Base-by-base conservation (phyloP, 2,797 vertebrate species). In the Eptatretus atami region DNA sequence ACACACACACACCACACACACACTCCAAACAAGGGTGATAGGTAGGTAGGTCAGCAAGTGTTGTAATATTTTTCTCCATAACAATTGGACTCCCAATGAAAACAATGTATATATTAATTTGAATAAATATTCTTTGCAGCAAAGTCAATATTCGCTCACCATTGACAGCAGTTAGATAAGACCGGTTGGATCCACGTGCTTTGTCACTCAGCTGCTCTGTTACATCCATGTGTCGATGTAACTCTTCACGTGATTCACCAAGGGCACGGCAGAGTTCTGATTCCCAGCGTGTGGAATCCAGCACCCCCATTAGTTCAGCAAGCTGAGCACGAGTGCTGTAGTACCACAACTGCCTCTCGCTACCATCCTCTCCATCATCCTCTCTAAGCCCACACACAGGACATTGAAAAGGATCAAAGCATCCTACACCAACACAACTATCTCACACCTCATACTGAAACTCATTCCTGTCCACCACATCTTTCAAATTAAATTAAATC, bases 271-370 rank as follows among this genome's bases (percentile, higher is more conserved):
- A 81, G 69, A 96, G 77, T 66, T 90, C 84, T 14, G 74, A 76
- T 76, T 96, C 88, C 83, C 85, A 96, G 70, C 80, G 82, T 65
- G 80, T 77, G 72, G 81, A 83, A 74, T 95, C 86, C 72, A 93
- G 70, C 71, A 77, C 73, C 64, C 86, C 82, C 65, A 84, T 78
- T 68, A 96, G 73, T 69, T 90, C 86, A 63, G 80, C 82, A 67
- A 96, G 75, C 71, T 96, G 88, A 65, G 87, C 79, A 73, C 83
- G 87, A 69, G 83, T 86, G 76, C 86, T 96, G 71, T 84, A 95
- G 76, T 96, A 96, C 88, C 88, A 94, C 72, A 88, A 83, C 74
- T 77, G 77, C 79, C 94, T 93, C 70, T 83, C 78, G 52, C 75
- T 75, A 70, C 83, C 83, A 70, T 82, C 80, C 71, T 92, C 86